Evolutionary conservation across 2,797 vertebrate genomes (phyloP).

Genomic region (Oreortyx pictus): DNA sequence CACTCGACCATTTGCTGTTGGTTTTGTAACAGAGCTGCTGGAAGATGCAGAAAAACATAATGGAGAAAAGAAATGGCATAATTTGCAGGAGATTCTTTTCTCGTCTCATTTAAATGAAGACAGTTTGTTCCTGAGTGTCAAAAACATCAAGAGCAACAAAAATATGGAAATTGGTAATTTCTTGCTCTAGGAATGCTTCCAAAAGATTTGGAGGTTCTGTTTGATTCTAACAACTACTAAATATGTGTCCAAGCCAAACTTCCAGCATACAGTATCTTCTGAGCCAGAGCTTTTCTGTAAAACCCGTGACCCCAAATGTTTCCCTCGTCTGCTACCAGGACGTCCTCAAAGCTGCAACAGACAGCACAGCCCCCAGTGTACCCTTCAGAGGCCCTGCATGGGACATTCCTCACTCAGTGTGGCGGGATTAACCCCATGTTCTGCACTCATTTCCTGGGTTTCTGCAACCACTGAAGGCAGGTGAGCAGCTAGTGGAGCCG

Average conservation of each 20-base stretch:
- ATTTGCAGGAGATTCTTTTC: conserved; percentile 76
- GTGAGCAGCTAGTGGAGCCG: neutral
- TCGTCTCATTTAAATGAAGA: conserved; percentile 80
- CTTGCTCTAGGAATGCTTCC: conserved; percentile 50
- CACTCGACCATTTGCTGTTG: conserved; percentile 72
- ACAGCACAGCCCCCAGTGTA: neutral
- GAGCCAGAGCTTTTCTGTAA: neutral
- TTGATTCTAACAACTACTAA: conserved; percentile 35
- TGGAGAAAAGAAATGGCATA: conserved; percentile 72
- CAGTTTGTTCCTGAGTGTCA: conserved; percentile 77
- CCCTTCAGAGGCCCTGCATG: neutral
- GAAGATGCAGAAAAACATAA: conserved; percentile 70
- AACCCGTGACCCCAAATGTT: neutral
- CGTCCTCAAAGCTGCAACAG: neutral
- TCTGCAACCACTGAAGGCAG: neutral
- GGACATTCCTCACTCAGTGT: neutral
- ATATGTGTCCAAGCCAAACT: conserved; percentile 31
- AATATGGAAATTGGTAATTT: conserved; percentile 59
- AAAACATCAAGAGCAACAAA: conserved; percentile 68
- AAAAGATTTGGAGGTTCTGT: conserved; percentile 48
- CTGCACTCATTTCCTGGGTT: rapidly evolving
- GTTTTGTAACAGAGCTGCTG: conserved; percentile 69
- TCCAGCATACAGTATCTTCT: conserved; percentile 12
- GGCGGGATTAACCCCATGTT: neutral
- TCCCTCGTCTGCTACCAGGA: neutral